Evolutionary conservation across 2,888 invertebrate species (phyloP), one percentile per base, ranked within the genome.

Genomic region (Hecatera dysodea): DNA sequence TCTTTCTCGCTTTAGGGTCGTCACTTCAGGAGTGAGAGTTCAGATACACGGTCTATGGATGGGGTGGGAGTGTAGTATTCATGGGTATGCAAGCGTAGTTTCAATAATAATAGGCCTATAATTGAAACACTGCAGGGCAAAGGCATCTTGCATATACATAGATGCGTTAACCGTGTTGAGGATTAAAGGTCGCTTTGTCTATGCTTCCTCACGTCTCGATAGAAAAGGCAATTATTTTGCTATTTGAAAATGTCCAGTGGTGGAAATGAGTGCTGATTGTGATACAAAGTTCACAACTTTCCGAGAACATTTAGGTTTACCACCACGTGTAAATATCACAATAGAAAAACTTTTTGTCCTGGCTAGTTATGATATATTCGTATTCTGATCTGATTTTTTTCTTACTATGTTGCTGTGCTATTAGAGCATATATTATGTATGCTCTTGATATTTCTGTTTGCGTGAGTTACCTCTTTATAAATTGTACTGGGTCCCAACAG

Each of bases 1-100:
- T 87, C 89, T 63, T 80, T 88, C 80, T 55, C 78, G 76, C 88
- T 75, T 85, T 80, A 78, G 87, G 87, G 87, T 79, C 80, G 75
- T 82, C 87, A 87, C 87, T 85, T 88, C 84, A 76, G 64, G 60
- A 77, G 73, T 62, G 56, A 66, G 64, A 59, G 71, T 60, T 66
- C 61, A 48, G 84, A 85, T 75, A 61, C 72, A 81, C 39, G 52
- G 36, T 22, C 1, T 67, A 86, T 87, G 71, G 88, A 88, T 77
- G 79, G 50, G 81, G 22, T 12, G 9, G 0, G 19, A n/a, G 63
- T 29, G 44, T 7, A 36, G 55, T 57, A 9, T 53, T 15, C 36
- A 22, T n/a, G 9, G 7, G 11, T 46, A 12, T 46, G n/a, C 11
- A n/a, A 57, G 69, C 64, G 64, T 62, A 52, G 46, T 64, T 68